Evolutionary conservation across 2,888 invertebrate species (phyloP), one percentile per base, ranked within the genome.

Genomic region (Leucoma salicis): DNA sequence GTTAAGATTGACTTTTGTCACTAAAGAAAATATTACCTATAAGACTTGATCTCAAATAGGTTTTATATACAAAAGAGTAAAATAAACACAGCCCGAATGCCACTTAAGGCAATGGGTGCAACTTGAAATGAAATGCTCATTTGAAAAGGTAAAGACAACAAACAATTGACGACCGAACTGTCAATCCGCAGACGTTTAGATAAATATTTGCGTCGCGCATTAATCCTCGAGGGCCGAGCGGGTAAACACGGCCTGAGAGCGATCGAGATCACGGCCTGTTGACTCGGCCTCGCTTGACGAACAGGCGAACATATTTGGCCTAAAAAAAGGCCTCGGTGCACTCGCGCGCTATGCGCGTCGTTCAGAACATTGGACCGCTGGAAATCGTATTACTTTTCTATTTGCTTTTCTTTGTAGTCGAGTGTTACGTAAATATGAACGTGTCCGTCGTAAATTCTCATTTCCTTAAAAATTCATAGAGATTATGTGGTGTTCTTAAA

Each of bases 131-230:
- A 86, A 85, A 84, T 80, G 84, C 82, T 86, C 86, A 81, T 88
- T 88, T 85, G 86, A 81, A 81, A 82, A 82, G 85, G 86, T 71
- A 85, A 85, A 81, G 86, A 84, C 83, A 84, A 87, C 86, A 89
- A 89, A 88, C 87, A 88, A 83, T 86, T 83, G 86, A 84, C 82
- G 83, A 82, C 78, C 76, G 87, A 86, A 87, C 88, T 87, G 88
- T 88, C 88, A 88, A 88, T 88, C 86, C 62, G 83, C 87, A 82
- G 87, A 83, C 84, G 85, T 83, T 86, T 81, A 78, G 83, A 83
- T 82, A 83, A 89, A 89, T 87, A 84, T 89, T 89, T 88, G 85
- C 86, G 81, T 74, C 78, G 76, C 81, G 89, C 87, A 88, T 88
- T 89, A 89, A 88, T 88, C 83, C 81, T 76, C 66, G 78, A 82